Evolutionary conservation across 2,797 vertebrate genomes (phyloP), one percentile per base, ranked within the genome.

Genomic region (Masticophis lateralis): DNA sequence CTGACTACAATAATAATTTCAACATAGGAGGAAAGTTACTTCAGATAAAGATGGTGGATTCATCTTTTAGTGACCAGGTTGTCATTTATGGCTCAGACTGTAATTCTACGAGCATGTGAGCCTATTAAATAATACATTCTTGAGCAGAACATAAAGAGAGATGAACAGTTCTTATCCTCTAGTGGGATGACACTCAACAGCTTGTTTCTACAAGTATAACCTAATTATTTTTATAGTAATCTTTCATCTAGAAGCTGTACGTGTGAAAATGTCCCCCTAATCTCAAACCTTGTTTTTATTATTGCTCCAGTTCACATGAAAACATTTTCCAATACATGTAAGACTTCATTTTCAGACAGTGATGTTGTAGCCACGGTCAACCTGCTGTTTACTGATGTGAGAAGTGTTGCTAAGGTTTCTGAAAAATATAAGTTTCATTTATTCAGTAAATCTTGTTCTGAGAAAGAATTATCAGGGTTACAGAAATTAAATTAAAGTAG

Each of bases 401-500:
- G 37, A 79, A 79, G 37, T 43, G 20, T 79, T 79, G 37, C 20
- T 47, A 25, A 47, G 43, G 20, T 25, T 83, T 83, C 43, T 83
- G 43, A 28, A 51, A 9, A 89, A 61, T 27, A 25, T 89, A 61
- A 89, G 7, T 47, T 47, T 25, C 13, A 43, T 56, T 59, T 57
- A 56, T 57, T 20, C 22, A 66, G 5, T 66, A 25, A 32, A n/a
- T 14, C 37, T 66, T 53, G 20, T 53, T 74, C 22, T 28, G 11
- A 59, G 14, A 8, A 57, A 37, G 47, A 69, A 89, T 14, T 18
- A 43, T 27, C 37, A 69, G 13, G 43, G 86, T 53, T 37, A 27
- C 18, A 79, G 94, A 92, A 27, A 10, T 27, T 90, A 14, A 51
- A 7, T 53, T 89, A 25, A 92, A 94, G 92, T 86, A 12, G 93